A percentile compares a stretch with the other conserved stretches of the same genome.
These are phyloP conservation scores for Automeris io DNA, from an alignment of 2,888 invertebrate species.

Conservation along the genomic window DNA sequence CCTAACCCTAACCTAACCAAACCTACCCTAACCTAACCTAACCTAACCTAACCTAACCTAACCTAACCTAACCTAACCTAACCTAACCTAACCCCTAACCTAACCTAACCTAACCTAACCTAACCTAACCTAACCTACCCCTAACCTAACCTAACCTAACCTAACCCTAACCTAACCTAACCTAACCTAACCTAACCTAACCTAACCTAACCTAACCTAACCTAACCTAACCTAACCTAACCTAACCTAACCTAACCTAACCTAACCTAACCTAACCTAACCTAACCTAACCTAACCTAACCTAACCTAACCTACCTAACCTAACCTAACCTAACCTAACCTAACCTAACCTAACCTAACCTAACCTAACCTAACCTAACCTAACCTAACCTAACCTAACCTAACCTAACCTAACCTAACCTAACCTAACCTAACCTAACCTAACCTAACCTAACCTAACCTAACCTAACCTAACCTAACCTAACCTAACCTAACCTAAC, in stretches of 20 bases:
- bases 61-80: slow-evolving; percentile 15
- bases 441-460: slow-evolving; percentile 15
- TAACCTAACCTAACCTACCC: slow-evolving; percentile 17
- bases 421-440: slow-evolving; percentile 15
- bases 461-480: slow-evolving; percentile 15
- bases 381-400: slow-evolving; percentile 17
- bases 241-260: slow-evolving; percentile 15
- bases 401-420: slow-evolving; percentile 18
- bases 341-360: slow-evolving; percentile 14
- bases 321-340: slow-evolving; percentile 14
- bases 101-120: slow-evolving; percentile 15
- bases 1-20: slow-evolving; percentile 15
- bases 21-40: slow-evolving; percentile 14
- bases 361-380: slow-evolving; percentile 15
- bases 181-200: slow-evolving; percentile 19
- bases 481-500: slow-evolving; percentile 15
- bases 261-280: slow-evolving; percentile 16
- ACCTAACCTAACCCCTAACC: slow-evolving; percentile 18
- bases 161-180: slow-evolving; percentile 17
- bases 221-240: slow-evolving; percentile 16
- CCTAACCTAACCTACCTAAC: slow-evolving; percentile 16
- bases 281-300: slow-evolving; percentile 18
- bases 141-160: slow-evolving; percentile 16
- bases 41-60: slow-evolving; percentile 13
- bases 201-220: slow-evolving; percentile 18